phyloP scores from a whole-genome alignment of 2,888 invertebrate species.

The Nineta flava region DNA sequence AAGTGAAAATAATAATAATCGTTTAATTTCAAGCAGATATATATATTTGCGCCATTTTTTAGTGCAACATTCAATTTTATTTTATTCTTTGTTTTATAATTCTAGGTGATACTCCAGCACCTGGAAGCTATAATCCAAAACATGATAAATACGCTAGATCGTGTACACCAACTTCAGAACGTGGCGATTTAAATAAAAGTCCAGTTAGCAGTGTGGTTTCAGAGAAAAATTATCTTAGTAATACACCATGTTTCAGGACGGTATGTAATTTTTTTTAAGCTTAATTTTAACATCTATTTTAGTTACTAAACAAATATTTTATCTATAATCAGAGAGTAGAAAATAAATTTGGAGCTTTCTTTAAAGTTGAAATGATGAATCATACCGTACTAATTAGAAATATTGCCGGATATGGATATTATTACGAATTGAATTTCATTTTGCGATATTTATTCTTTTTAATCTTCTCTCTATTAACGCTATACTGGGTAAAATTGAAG shows the following conservation, averaged over 20 bases:
- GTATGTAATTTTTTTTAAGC: not conserved
- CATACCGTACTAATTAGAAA: too few relatives aligned
- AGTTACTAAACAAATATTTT: too few relatives aligned
- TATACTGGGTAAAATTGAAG: too few relatives aligned
- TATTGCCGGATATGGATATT: too few relatives aligned
- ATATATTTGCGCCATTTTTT: constrained; percentile 2
- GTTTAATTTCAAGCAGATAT: constrained; percentile 5
- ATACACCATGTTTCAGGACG: constrained; percentile 2
- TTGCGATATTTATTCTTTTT: too few relatives aligned
- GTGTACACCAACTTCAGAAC: constrained; percentile 25
- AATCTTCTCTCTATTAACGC: too few relatives aligned
- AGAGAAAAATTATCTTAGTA: constrained; percentile 12
- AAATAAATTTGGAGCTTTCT: too few relatives aligned
- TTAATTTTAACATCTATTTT: too few relatives aligned
- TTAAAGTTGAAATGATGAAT: too few relatives aligned
- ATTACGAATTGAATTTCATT: too few relatives aligned
- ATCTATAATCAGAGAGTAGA: too few relatives aligned
- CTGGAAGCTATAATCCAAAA: constrained; percentile 33
- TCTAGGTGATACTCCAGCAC: constrained; percentile 32
- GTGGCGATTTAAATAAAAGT: constrained; percentile 26
- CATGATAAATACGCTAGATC: constrained; percentile 24
- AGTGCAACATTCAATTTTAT: constrained; percentile 2
- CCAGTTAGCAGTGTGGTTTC: constrained; percentile 18
- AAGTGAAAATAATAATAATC: constrained; percentile 19
- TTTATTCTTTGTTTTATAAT: constrained; percentile 8